These are phyloP conservation scores for Ophthalmolycus amberensis DNA, from an alignment of 2,113 vertebrate genomes.

Conservation along the genomic window DNA sequence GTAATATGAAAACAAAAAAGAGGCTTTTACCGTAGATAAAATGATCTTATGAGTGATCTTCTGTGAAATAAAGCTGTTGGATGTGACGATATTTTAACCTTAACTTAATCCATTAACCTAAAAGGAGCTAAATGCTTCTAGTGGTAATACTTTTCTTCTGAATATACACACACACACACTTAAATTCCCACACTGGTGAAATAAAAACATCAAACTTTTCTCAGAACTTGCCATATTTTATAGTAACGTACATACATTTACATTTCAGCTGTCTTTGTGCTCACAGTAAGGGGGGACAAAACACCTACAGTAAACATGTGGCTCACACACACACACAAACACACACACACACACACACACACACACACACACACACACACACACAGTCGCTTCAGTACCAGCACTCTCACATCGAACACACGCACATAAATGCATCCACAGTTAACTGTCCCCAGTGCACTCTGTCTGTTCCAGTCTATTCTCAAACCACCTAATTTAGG, in stretches of 20 bases:
- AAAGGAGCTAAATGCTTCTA: background rate
- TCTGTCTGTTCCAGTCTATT: constrained; percentile 47
- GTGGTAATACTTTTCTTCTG: background rate
- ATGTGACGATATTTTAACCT: background rate
- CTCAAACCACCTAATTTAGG: constrained; percentile 80
- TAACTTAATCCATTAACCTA: background rate
- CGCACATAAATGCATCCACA: constrained; percentile 48
- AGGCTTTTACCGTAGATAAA: background rate
- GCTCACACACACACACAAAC: constrained; percentile 28
- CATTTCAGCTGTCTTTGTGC: constrained; percentile 83
- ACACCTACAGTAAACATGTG: constrained; percentile 72
- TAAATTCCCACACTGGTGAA: background rate
- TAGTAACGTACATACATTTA: constrained; percentile 83
- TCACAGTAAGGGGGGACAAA: constrained; percentile 79
- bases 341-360: background rate
- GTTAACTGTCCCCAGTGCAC: constrained; percentile 59
- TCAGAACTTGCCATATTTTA: constrained; percentile 84
- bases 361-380: constrained; percentile 13
- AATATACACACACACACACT: background rate
- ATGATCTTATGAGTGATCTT: background rate
- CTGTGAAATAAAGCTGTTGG: background rate
- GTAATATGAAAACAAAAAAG: background rate
- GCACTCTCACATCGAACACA: constrained; percentile 20
- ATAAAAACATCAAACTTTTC: constrained; percentile 63
- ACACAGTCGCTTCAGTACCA: constrained; percentile 21